Base-by-base conservation (phyloP, 2,113 vertebrate species). In the Pseudorasbora parva region DNA sequence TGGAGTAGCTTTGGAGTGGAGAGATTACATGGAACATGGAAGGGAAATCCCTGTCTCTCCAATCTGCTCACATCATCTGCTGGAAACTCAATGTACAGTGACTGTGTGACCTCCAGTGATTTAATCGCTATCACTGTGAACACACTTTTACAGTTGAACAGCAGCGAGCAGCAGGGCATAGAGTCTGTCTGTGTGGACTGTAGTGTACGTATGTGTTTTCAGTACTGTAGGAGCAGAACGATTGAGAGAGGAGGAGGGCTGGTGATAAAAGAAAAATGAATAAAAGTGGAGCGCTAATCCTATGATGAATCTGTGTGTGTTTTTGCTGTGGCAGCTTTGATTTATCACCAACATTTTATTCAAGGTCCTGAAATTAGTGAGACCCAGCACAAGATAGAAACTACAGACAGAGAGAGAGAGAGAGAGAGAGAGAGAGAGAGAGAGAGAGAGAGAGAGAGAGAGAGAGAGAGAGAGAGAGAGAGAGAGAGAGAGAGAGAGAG, bases 301-400 rank as follows among this genome's bases (percentile, higher is more conserved):
- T 30, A 88, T 94, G 92, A 93, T 93, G 90, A 91, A 93, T 93
- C 88, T 91, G 88, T 93, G 91, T 93, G 90, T 93, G 91, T 93
- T 93, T 93, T 93, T 88, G 86, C 85, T 59, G 81, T 93, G 92
- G 88, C 92, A 92, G 88, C 78, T 91, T 90, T 93, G 92, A 93
- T 94, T 93, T 93, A 94, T 93, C 90, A 90, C 91, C 85, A 90
- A 91, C 90, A 89, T 88, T 93, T 94, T 91, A 92, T 89, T 92
- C 92, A 93, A 91, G 90, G 91, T 91, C 89, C 85, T 88, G 90
- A 91, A 94, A 93, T 94, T 92, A 94, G 91, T 87, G 84, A 93
- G 86, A 91, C 59, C 56, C 90, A 89, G 87, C 82, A 80, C 84
- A 88, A 88, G 89, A 92, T 89, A 88, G 88, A 93, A 90, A 89